Evolutionary conservation across 2,888 invertebrate genomes (phyloP).

Genomic region (Gandaritis pyraliata): DNA sequence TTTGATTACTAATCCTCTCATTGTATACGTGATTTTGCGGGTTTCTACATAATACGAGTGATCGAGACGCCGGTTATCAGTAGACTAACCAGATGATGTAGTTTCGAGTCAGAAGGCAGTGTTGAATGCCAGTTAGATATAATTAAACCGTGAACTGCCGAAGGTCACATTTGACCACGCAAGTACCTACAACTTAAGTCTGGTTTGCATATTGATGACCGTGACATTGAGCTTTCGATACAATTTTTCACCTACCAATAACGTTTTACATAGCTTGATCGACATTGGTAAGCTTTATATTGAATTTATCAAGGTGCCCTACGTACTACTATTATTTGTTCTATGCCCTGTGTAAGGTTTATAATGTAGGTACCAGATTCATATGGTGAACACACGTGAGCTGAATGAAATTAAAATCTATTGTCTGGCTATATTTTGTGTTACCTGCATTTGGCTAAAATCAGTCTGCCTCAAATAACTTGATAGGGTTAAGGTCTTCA

Average conservation of each 20-base stretch:
- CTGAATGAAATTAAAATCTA: too few species aligned
- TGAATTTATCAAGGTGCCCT: too few species aligned
- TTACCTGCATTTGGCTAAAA: too few species aligned
- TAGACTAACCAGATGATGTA: conserved; percentile 50
- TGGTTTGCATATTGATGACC: background rate
- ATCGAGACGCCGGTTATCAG: conserved; percentile 47
- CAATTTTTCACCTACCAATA: background rate
- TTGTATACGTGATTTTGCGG: conserved; percentile 24
- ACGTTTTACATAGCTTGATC: background rate
- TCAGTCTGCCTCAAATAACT: too few species aligned
- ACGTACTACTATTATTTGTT: too few species aligned
- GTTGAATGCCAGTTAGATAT: conserved; percentile 39
- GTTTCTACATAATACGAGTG: conserved; percentile 45
- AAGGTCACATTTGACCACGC: conserved; percentile 30
- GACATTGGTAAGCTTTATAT: conserved; percentile 2
- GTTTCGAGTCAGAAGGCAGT: conserved; percentile 57
- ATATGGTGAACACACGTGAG: too few species aligned
- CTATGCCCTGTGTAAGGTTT: too few species aligned
- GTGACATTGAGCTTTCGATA: conserved; percentile 12
- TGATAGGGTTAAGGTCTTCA: too few species aligned
- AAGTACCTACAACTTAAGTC: conserved; percentile 7
- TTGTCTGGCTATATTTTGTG: too few species aligned
- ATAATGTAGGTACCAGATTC: too few species aligned
- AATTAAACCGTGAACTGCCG: conserved; percentile 40
- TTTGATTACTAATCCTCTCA: conserved; percentile 33